phyloP scores from a whole-genome alignment of 2,113 vertebrate species.

The Oreocharis arfaki region DNA sequence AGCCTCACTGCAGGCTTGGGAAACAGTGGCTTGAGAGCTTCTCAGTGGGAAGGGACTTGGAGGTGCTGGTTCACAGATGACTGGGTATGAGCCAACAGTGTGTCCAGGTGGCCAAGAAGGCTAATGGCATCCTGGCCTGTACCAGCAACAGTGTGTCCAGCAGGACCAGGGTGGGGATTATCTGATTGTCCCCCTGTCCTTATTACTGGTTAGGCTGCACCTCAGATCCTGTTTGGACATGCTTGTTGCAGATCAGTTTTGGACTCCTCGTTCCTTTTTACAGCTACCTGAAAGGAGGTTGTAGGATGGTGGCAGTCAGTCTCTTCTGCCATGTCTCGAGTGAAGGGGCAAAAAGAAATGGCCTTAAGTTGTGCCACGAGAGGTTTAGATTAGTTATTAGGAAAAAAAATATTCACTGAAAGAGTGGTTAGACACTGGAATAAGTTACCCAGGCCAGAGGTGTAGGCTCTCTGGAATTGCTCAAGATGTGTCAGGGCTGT shows the following conservation, averaged over 20 bases:
- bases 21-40: background rate
- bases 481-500: fast-evolving
- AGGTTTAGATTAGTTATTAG: background rate
- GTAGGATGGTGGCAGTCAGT: too few species aligned
- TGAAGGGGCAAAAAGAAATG: background rate
- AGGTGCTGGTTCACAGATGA: background rate
- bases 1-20: background rate
- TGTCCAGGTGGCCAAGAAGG: too few species aligned
- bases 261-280: background rate
- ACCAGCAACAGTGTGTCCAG: background rate
- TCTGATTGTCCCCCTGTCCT: too few species aligned
- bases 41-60: background rate
- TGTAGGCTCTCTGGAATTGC: background rate
- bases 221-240: background rate
- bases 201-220: background rate
- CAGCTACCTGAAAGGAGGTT: background rate
- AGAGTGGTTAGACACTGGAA: background rate
- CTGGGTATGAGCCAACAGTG: background rate
- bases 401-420: background rate
- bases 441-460: background rate
- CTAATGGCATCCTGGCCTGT: background rate
- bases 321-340: background rate
- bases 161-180: background rate
- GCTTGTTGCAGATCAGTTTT: background rate
- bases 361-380: fast-evolving